Evolutionary conservation across 2,113 vertebrate genomes (phyloP).

Genomic region (Natator depressus): DNA sequence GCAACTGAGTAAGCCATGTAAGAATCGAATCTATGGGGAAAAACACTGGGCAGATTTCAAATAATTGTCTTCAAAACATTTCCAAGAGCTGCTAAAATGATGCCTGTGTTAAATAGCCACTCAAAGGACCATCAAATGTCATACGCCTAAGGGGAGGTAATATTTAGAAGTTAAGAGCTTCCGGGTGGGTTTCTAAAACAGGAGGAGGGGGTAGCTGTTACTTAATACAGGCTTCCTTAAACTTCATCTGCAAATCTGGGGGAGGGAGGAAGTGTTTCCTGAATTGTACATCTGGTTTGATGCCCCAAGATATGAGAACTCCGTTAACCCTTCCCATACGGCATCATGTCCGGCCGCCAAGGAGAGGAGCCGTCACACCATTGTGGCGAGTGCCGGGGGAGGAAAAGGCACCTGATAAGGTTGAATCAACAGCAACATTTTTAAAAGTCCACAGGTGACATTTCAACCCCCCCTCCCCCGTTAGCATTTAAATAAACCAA

Average conservation of each 20-base stretch:
- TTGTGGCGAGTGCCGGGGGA: not conserved
- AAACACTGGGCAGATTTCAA: not conserved
- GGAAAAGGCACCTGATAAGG: not conserved
- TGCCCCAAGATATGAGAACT: not conserved
- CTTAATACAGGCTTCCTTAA: not conserved
- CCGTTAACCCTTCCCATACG: not conserved
- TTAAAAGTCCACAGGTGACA: not conserved
- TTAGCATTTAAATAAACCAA: not conserved
- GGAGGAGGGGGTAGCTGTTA: not conserved
- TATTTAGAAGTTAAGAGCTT: not conserved
- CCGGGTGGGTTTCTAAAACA: not conserved
- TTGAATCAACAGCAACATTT: not conserved
- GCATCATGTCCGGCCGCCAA: not conserved
- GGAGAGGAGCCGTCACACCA: not conserved
- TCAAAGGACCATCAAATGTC: not conserved
- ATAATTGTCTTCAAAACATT: not conserved
- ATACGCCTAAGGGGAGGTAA: not conserved
- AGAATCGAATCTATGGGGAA: not conserved
- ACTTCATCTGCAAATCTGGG: not conserved
- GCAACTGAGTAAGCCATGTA: not conserved
- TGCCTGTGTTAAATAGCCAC: not conserved
- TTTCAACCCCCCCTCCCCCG: not conserved
- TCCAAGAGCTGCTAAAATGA: not conserved
- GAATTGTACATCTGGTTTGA: not conserved
- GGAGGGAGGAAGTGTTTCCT: not conserved